Base-by-base conservation (phyloP, 2,797 vertebrate genomes). In the Saguinus oedipus region DNA sequence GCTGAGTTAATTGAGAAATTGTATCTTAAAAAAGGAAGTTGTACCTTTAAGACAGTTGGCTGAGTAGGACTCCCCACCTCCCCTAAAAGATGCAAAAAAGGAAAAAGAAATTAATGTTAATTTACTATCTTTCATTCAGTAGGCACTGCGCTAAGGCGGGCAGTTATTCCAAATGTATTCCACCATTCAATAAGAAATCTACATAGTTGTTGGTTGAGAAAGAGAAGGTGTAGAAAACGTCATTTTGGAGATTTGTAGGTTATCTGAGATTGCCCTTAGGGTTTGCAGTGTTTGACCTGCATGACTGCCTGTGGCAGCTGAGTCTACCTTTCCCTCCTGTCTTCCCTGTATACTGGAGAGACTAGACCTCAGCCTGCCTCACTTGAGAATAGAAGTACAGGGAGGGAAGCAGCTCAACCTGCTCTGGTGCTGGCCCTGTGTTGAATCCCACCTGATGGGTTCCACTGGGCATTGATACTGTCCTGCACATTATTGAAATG, bases 271-370 rank as follows among this genome's bases (percentile, higher is more conserved):
- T 27, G 26, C 64, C 53, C 7, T 13, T 13, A 30, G 84, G 33
- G 61, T 76, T 33, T 36, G 7, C 72, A 36, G 27, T 8, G 26
- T 44, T 17, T 13, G 4, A 7, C 36, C 50, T 61, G 19, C 2
- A 6, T 70, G 46, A 15, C 2, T 81, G n/a, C 14, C 11, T 11
- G 4, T 15, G 0, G 0, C 17, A 19, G 46, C 39, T 39, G 48
- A 78, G 30, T 10, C 42, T 26, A 48, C 27, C 12, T 87, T 80
- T 15, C 53, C 57, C 4, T 39, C 12, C 48, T 80, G 91, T 27
- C 48, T 48, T 48, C 5, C 12, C 44, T 36, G 20, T 39, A 20
- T 55, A 12, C 44, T 81, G 36, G 19, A 61, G 5, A 61, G 79
- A 81, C 4, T 12, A 30, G 79, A 81, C 24, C 79, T 22, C 30